Evolutionary conservation across 2,888 invertebrate genomes (phyloP).

Genomic region (Nomada ferruginata): DNA sequence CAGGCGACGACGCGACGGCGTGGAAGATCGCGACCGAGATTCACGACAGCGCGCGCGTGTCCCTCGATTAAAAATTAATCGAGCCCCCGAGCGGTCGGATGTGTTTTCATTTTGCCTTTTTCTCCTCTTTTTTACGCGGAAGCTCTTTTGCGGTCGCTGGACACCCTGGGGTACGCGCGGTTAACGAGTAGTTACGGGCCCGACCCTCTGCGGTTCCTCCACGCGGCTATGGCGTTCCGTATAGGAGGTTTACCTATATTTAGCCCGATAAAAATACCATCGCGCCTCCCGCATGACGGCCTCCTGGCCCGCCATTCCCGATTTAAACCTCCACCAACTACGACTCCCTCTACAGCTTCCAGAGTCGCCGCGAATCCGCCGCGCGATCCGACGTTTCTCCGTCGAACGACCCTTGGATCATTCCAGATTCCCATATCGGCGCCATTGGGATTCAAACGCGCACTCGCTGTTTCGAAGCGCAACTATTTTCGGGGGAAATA

Average conservation of each 20-base stretch:
- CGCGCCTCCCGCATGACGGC: conserved; percentile 83
- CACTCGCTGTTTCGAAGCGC: no score
- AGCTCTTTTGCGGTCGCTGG: conserved; percentile 75
- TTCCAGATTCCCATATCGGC: neutral
- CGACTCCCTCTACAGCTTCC: conserved; percentile 20
- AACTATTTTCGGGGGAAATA: no score
- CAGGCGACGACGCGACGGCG: neutral
- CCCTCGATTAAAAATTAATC: conserved; percentile 65
- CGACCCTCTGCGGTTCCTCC: conserved; percentile 59
- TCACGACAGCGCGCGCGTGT: conserved; percentile 34
- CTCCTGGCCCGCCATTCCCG: conserved; percentile 83
- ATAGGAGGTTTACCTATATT: conserved; percentile 82
- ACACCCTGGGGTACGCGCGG: conserved; percentile 69
- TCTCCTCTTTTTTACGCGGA: conserved; percentile 61
- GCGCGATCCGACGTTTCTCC: neutral
- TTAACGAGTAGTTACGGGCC: conserved; percentile 75
- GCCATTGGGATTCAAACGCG: no score
- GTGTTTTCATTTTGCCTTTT: conserved; percentile 9
- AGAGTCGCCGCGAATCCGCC: conserved; percentile 19
- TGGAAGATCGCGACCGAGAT: conserved; percentile 30
- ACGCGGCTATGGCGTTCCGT: conserved; percentile 79
- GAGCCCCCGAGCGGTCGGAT: conserved; percentile 39
- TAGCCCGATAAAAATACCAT: conserved; percentile 83
- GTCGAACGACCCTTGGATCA: neutral
- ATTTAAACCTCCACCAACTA: conserved; percentile 78